Conservation (phyloP, 2,888 invertebrate species). For the Clusia tigrina region DNA sequence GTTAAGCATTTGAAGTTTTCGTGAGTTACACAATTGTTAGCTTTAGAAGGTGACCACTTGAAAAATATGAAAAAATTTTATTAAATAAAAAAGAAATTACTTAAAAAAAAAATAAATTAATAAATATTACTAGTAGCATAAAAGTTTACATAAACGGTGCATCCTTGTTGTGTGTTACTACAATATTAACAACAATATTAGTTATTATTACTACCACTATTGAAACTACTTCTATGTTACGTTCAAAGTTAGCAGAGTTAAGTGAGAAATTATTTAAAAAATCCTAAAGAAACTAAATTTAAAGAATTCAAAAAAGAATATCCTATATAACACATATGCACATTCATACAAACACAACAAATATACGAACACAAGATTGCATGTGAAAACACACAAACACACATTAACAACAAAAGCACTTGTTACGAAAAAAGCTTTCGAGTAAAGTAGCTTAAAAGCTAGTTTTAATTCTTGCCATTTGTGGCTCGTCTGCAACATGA, state of each 20-base stretch:
- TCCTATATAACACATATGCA: constrained; percentile 5
- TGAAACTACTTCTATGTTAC: neutral
- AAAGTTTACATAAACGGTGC: constrained; percentile 10
- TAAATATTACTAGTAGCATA: neutral
- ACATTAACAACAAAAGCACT: neutral
- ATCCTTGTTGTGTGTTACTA: constrained; percentile 30
- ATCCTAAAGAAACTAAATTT: neutral
- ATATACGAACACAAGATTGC: too few species aligned
- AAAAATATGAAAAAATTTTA: constrained; percentile 6
- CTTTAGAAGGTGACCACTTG: neutral
- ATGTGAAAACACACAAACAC: constrained; percentile 1
- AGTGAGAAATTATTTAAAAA: neutral
- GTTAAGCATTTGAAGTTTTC: constrained; percentile 14
- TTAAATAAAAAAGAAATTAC: constrained; percentile 1
- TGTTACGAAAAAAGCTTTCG: too few species aligned
- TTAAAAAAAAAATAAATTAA: constrained; percentile 7
- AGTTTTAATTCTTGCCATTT: too few species aligned
- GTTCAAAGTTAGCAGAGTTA: neutral
- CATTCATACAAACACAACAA: constrained; percentile 13
- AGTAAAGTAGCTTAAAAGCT: too few species aligned
- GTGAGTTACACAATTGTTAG: constrained; percentile 13
- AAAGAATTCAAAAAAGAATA: neutral
- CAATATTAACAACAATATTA: constrained; percentile 37
- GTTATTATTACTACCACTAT: constrained; percentile 19
- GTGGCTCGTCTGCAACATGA: too few species aligned